A percentile compares a stretch with the other conserved stretches of the same genome.
Conservation (phyloP, 53 echinoderm and acorn worm genomes). For the Patiria pectinifera region DNA sequence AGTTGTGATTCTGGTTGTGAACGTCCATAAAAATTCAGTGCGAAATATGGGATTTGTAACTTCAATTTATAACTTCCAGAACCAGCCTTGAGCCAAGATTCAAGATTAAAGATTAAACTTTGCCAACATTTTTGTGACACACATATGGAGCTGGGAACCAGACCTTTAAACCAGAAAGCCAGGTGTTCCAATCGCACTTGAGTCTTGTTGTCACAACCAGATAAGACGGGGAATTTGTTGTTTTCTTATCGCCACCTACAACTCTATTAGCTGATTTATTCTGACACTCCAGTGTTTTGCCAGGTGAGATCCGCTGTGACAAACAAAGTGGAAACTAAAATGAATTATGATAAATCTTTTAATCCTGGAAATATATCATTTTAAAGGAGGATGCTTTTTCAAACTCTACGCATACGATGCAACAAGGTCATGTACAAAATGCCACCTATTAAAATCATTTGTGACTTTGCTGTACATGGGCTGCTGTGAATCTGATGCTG, state of each 20-base stretch:
- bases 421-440: not conserved
- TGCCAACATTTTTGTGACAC: not conserved
- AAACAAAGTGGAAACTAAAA: constrained; percentile 32
- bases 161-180: constrained; percentile 40
- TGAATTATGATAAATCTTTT: constrained; percentile 5
- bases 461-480: no score
- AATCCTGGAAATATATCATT: not conserved
- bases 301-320: constrained; percentile 35
- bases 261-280: constrained; percentile 43
- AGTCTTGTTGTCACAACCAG: constrained; percentile 44
- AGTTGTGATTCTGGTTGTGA: not conserved
- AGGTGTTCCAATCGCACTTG: constrained; percentile 42
- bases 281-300: constrained; percentile 35
- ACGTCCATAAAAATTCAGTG: no score
- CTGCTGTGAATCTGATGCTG: no score
- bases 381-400: not conserved
- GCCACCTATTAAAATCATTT: not conserved
- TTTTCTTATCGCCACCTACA: constrained; percentile 32
- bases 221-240: constrained; percentile 5
- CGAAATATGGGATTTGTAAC: no score
- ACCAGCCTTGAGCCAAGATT: not conserved
- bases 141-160: not conserved
- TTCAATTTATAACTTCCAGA: no score
- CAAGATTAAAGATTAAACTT: not conserved
- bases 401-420: not conserved